Base-by-base conservation (phyloP, 64 coral and sea anemone species). In the Anthopleura sola region DNA sequence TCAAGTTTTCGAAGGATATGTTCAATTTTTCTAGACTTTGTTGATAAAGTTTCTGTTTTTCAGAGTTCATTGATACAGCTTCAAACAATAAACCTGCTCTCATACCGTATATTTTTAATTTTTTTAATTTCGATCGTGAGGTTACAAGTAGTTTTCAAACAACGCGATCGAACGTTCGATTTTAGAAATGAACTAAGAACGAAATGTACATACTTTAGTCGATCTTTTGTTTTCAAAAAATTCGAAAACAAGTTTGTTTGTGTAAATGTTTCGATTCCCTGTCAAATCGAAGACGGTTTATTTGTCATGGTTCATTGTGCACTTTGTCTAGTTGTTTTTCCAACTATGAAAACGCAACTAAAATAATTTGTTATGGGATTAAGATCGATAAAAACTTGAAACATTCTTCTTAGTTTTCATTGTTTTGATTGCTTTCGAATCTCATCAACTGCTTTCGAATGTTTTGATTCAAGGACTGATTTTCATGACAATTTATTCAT, bases 31-130 rank as follows among this genome's bases (percentile, higher is more conserved):
- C 33, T 0, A 2, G 28, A 29, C 14, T 26, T 31, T 69, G 26
- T 69, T 69, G 64, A 69, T 69, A 69, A 69, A 33, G 66, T 71
- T 71, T 28, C 21, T 71, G 28, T 71, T 71, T 71, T 71, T 34
- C 31, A n/a, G 13, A 71, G 28, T 71, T 71, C 66, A 71, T 34
- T 71, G 66, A 71, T 71, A 71, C 33, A 29, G 31, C 39, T 7
- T 71, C 66, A 71, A 71, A 71, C 66, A 24, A 62, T 62, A 71
- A 71, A 71, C 66, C 6, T 71, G 13, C 24, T 71, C 1, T 71
- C 11, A 71, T 71, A 31, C 12, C 66, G 4, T 15, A 71, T 32
- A 32, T 33, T 26, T 11, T 62, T 6, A 56, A 6, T 71, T 15
- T 11, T 71, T 34, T 71, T 32, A 10, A 12, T 11, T 16, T 10